Percentiles rank a stretch among this genome's conserved stretches.
These are phyloP conservation scores for Halichoeres trimaculatus DNA, from an alignment of 2,113 vertebrate species.

Conservation along the genomic window DNA sequence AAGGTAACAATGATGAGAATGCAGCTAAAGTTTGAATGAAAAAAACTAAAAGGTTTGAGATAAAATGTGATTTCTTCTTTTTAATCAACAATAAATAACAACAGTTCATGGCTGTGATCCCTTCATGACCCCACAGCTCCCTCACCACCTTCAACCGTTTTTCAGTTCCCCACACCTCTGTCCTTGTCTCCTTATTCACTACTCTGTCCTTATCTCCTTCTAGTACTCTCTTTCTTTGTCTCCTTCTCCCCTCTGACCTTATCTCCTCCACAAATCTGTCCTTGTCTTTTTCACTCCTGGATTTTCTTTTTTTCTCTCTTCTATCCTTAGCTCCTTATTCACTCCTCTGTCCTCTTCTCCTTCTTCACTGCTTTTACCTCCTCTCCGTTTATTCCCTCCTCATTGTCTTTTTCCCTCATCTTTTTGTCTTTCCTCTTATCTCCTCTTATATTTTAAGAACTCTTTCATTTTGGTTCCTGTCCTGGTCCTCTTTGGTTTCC, in stretches of 20 bases:
- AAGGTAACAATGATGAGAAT: constrained; percentile 28
- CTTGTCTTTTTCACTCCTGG: background rate
- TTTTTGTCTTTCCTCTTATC: background rate
- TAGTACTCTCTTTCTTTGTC: background rate
- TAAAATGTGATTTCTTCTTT: no score
- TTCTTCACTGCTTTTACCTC: background rate
- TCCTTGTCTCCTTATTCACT: background rate
- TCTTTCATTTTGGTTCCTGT: background rate
- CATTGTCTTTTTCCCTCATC: background rate
- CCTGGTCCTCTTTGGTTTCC: background rate
- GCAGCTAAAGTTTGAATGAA: constrained; percentile 17
- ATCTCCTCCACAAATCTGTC: background rate
- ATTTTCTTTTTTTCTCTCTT: background rate
- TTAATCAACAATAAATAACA: background rate
- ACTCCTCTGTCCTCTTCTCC: background rate
- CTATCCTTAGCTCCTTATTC: background rate
- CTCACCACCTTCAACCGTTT: background rate
- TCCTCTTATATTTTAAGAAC: background rate
- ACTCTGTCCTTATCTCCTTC: background rate
- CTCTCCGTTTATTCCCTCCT: background rate
- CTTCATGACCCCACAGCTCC: background rate
- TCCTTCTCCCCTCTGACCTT: background rate
- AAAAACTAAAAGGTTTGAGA: background rate
- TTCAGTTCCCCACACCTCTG: background rate
- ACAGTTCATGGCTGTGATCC: constrained; percentile 55